Evolutionary conservation across 1,140 invertebrate species (phyloP).

Genomic region (Zaprionus inermis): DNA sequence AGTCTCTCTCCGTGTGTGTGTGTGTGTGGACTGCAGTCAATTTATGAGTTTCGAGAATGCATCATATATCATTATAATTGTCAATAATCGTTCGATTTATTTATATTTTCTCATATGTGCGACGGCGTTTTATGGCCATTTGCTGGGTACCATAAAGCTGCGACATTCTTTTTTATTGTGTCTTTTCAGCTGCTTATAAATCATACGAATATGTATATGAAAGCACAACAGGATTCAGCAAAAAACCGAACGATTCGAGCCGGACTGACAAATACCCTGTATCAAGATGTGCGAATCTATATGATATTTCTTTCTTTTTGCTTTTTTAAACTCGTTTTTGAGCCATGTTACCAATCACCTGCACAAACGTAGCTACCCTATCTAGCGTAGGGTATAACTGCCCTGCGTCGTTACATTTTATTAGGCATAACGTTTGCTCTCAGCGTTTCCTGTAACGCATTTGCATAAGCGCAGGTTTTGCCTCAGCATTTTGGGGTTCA

Average conservation of each 20-base stretch:
- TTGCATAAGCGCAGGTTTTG: conserved; percentile 68
- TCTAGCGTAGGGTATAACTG: background rate
- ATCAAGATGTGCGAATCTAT: no score
- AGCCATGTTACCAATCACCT: background rate
- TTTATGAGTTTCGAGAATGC: conserved; percentile 78
- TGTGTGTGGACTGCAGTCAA: conserved; percentile 38
- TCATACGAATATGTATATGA: conserved; percentile 68
- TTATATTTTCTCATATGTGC: conserved; percentile 81
- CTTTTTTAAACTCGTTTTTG: background rate
- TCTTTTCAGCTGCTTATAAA: conserved; percentile 61
- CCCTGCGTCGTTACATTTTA: conserved; percentile 59
- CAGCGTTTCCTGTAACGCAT: conserved; percentile 48
- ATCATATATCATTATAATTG: conserved; percentile 82
- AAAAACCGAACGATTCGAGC: conserved; percentile 15
- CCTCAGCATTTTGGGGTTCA: conserved; percentile 18
- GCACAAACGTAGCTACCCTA: background rate
- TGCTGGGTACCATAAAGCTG: conserved; percentile 68
- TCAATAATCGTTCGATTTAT: conserved; percentile 83
- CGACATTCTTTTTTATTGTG: conserved; percentile 77
- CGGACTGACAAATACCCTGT: background rate
- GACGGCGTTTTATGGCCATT: conserved; percentile 76
- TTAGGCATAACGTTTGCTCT: conserved; percentile 52
- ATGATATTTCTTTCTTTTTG: no score
- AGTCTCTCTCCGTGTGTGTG: conserved; percentile 4
- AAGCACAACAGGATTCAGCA: conserved; percentile 35